Conservation (phyloP, 2,888 invertebrate species). For the Anaspis maculata region DNA sequence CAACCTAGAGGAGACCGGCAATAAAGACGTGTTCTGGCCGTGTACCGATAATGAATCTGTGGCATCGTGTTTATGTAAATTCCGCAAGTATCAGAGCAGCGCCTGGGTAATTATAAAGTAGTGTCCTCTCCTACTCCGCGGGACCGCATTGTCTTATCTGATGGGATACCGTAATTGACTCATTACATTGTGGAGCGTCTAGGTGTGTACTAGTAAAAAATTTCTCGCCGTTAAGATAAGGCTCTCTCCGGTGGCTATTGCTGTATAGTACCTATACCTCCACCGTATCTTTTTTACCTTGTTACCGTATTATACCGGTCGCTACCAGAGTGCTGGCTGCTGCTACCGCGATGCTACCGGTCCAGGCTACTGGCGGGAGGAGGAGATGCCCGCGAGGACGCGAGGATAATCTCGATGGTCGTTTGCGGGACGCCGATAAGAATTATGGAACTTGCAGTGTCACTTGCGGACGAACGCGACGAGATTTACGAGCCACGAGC, state of each 20-base stretch:
- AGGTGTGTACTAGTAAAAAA: constrained; percentile 42
- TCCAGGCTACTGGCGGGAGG: too few species aligned
- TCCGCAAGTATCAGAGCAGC: constrained; percentile 33
- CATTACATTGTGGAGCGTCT: constrained; percentile 39
- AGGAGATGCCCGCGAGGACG: too few species aligned
- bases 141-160: constrained; percentile 37
- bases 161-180: constrained; percentile 41
- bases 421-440: constrained; percentile 26
- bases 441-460: constrained; percentile 17
- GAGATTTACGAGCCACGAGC: too few species aligned
- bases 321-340: constrained; percentile 8
- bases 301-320: constrained; percentile 27
- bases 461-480: too few species aligned
- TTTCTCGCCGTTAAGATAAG: constrained; percentile 40
- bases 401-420: constrained; percentile 32
- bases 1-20: constrained; percentile 14
- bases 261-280: too few species aligned
- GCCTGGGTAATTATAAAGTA: constrained; percentile 38
- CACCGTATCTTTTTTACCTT: constrained; percentile 29
- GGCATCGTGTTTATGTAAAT: constrained; percentile 41
- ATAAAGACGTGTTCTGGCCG: constrained; percentile 22
- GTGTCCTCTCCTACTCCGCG: constrained; percentile 28
- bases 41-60: constrained; percentile 35
- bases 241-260: too few species aligned
- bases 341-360: constrained; percentile 8